Evolutionary conservation across 1,140 invertebrate genomes (phyloP).

Genomic region (Tribolium castaneum): DNA sequence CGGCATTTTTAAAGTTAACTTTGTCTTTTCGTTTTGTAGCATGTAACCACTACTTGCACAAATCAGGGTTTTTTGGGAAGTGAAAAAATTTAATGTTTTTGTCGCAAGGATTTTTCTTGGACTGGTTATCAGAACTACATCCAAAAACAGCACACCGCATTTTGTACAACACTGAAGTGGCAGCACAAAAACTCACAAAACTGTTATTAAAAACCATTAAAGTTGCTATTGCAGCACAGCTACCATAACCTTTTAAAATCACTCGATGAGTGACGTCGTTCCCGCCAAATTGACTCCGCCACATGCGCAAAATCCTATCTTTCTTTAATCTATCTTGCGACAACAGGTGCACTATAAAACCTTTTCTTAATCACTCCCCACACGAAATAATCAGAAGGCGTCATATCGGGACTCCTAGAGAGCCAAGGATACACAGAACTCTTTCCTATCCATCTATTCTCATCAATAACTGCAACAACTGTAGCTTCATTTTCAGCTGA

Average conservation of each 20-base stretch:
- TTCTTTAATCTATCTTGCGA: no score
- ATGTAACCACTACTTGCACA: constrained; percentile 10
- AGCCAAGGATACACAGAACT: no score
- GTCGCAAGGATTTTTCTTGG: constrained; percentile 8
- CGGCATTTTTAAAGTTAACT: constrained; percentile 27
- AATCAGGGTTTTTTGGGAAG: constrained; percentile 23
- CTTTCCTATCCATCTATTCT: no score
- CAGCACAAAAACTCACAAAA: no score
- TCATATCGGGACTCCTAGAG: no score
- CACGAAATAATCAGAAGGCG: no score
- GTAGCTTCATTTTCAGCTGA: no score
- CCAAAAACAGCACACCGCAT: constrained; percentile 45
- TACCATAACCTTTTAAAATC: neutral
- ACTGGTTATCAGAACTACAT: constrained; percentile 39
- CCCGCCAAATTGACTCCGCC: neutral
- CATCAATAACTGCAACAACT: no score
- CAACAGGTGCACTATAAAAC: no score
- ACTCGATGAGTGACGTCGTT: neutral
- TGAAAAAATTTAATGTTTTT: constrained; percentile 24
- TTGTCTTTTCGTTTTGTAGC: constrained; percentile 12
- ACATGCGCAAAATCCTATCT: neutral
- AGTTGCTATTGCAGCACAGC: no score
- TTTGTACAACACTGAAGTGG: constrained; percentile 20
- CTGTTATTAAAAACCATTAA: neutral
- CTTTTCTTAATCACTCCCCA: no score